A percentile compares a stretch with the other conserved stretches of the same genome.
These are phyloP conservation scores for Pterostichus madidus DNA, from an alignment of 2,888 invertebrate genomes.

Conservation along the genomic window DNA sequence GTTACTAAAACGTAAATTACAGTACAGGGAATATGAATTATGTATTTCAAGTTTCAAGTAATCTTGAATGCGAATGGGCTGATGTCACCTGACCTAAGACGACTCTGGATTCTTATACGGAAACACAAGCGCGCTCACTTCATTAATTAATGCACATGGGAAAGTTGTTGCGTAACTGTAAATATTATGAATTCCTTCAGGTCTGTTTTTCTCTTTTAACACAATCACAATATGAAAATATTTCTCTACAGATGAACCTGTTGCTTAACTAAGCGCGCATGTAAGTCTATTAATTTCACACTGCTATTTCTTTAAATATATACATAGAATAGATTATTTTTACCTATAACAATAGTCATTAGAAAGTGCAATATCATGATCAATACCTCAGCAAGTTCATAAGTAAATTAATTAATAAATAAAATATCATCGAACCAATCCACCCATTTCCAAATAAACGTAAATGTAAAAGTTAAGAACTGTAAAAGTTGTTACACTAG, in stretches of 20 bases:
- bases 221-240: slow-evolving; percentile 16
- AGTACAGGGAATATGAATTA: slow-evolving; percentile 1
- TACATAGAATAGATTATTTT: too few species aligned
- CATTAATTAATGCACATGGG: slow-evolving; percentile 49
- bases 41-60: not conserved
- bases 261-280: not conserved
- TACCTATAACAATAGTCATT: too few species aligned
- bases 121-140: slow-evolving; percentile 22
- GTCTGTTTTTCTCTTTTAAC: slow-evolving; percentile 37
- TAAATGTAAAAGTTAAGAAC: too few species aligned
- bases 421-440: too few species aligned
- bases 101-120: slow-evolving; percentile 40
- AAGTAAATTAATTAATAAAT: too few species aligned
- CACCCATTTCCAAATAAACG: too few species aligned
- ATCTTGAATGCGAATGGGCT: not conserved
- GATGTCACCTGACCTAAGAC: slow-evolving; percentile 14
- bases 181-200: slow-evolving; percentile 46
- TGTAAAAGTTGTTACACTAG: too few species aligned
- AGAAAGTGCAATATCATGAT: too few species aligned
- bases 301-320: too few species aligned
- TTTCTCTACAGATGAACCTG: slow-evolving; percentile 5
- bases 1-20: slow-evolving; percentile 13
- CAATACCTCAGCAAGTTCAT: too few species aligned
- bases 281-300: not conserved
- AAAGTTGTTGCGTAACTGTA: slow-evolving; percentile 58